Conservation (phyloP, 2,113 vertebrate genomes). For the Paedocypris sp. region DNA sequence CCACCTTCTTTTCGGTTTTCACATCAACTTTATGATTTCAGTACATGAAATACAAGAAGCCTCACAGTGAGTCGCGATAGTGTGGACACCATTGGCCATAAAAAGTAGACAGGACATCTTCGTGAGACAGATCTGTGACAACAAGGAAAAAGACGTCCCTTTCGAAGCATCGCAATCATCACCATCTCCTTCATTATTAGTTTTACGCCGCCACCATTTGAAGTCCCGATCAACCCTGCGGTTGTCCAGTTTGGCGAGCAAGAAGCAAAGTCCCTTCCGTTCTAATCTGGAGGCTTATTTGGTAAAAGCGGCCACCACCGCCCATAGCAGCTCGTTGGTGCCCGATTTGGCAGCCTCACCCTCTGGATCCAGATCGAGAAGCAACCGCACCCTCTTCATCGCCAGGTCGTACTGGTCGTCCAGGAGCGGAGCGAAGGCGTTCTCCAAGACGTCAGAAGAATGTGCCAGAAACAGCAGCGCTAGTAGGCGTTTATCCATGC, state of each 20-base stretch:
- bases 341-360: slow-evolving; percentile 81
- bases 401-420: slow-evolving; percentile 95
- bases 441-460: slow-evolving; percentile 92
- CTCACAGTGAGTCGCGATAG: slow-evolving; percentile 25
- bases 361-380: slow-evolving; percentile 91
- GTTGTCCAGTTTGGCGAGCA: slow-evolving; percentile 15
- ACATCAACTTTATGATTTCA: slow-evolving; percentile 14
- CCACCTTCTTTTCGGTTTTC: not conserved
- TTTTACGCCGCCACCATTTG: slow-evolving; percentile 27
- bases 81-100: slow-evolving; percentile 11
- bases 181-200: slow-evolving; percentile 24
- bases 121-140: slow-evolving; percentile 42
- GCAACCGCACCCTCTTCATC: slow-evolving; percentile 87
- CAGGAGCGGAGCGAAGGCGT: slow-evolving; percentile 87
- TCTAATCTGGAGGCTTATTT: slow-evolving; percentile 13
- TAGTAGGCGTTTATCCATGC: slow-evolving; percentile 91
- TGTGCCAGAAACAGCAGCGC: slow-evolving; percentile 89
- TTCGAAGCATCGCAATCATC: not conserved
- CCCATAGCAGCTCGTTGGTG: slow-evolving; percentile 89
- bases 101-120: slow-evolving; percentile 17
- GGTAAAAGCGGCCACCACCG: slow-evolving; percentile 63
- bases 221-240: slow-evolving; percentile 15
- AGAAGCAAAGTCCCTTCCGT: not conserved
- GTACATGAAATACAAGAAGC: slow-evolving; percentile 19
- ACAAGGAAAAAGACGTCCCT: slow-evolving; percentile 33